phyloP scores from a whole-genome alignment of 2,797 vertebrate genomes.

The Leptodactylus fallax region DNA sequence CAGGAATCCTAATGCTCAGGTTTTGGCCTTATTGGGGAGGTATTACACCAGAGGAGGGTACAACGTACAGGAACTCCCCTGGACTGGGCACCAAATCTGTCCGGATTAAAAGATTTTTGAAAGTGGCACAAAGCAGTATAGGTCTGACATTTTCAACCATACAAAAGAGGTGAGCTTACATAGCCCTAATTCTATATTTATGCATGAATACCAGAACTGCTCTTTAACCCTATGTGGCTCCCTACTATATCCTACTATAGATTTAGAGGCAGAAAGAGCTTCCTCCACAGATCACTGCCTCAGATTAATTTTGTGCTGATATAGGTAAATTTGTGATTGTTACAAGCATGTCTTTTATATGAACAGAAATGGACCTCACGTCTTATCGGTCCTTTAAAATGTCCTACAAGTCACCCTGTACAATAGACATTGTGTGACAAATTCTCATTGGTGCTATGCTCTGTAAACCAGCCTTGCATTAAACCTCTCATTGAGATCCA shows the following conservation, averaged over 20 bases:
- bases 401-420: slow-evolving; percentile 22
- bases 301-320: slow-evolving; percentile 6
- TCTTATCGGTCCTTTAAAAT: slow-evolving; percentile 12
- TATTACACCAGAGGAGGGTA: not conserved
- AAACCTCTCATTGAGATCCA: slow-evolving; percentile 15
- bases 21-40: not conserved
- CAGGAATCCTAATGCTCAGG: not conserved
- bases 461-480: slow-evolving; percentile 49
- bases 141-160: not conserved
- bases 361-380: slow-evolving; percentile 1
- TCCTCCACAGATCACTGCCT: slow-evolving; percentile 29
- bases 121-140: not conserved
- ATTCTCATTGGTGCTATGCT: slow-evolving; percentile 58
- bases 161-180: not conserved
- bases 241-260: slow-evolving; percentile 20
- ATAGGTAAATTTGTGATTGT: slow-evolving; percentile 42
- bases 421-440: slow-evolving; percentile 23
- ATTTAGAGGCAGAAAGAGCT: slow-evolving; percentile 33
- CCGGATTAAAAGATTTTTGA: not conserved
- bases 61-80: not conserved
- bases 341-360: slow-evolving; percentile 40
- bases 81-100: not conserved
- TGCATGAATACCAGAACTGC: not conserved
- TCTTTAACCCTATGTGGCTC: slow-evolving; percentile 7
- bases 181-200: slow-evolving; percentile 3